Evolutionary conservation across 2,113 vertebrate genomes (phyloP).

Genomic region (Peromyscus maniculatus): DNA sequence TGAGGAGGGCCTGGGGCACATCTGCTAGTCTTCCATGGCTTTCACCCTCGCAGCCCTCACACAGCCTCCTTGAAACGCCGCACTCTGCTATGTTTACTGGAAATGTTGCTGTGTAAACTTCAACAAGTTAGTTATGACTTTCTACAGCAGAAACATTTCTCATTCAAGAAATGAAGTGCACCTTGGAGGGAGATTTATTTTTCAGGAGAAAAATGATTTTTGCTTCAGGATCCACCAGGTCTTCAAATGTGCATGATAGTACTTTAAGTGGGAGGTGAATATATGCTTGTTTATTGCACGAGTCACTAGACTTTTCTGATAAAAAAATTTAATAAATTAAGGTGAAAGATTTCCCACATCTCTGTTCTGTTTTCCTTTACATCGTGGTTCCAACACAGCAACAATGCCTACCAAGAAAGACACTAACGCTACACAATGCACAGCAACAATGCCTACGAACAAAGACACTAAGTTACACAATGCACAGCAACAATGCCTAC

Average conservation of each 20-base stretch:
- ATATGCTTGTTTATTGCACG: neutral
- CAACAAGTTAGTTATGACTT: constrained; percentile 70
- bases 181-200: constrained; percentile 17
- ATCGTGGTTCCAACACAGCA: neutral
- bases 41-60: constrained; percentile 65
- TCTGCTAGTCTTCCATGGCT: constrained; percentile 63
- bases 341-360: neutral
- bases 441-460: neutral
- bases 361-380: neutral
- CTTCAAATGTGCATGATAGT: neutral
- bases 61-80: constrained; percentile 53
- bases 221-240: constrained; percentile 5
- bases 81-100: constrained; percentile 74
- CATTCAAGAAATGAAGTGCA: neutral
- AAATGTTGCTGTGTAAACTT: constrained; percentile 78
- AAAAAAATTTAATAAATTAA: neutral
- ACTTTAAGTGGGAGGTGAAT: neutral
- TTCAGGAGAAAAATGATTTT: constrained; percentile 41
- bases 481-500: neutral
- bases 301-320: neutral
- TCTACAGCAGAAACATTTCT: constrained; percentile 53
- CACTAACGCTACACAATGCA: neutral
- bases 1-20: constrained; percentile 55
- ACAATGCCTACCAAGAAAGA: neutral
- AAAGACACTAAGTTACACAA: neutral